Base-by-base conservation (phyloP, 2,888 invertebrate species). In the Pycnomerus fuliginosus region DNA sequence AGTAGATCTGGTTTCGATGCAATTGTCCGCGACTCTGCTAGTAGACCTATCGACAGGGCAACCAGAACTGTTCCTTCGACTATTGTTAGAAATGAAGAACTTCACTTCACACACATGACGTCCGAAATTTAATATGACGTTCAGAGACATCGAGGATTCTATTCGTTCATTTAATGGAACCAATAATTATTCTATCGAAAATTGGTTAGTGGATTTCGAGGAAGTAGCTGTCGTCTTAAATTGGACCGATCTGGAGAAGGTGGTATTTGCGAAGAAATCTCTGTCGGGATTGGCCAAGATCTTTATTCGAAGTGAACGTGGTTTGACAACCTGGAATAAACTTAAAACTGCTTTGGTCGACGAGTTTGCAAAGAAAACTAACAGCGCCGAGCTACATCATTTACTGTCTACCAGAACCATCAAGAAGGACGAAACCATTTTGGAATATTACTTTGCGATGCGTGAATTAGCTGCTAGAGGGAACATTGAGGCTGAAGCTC, bases 381-480 rank as follows among this genome's bases (percentile, higher is more conserved):
- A 35, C 29, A 58, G 52, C 51, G 52, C 49, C 10, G 24, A 52
- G 13, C 10, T 55, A 2, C 56, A 56, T 36, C 49, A 58, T 25
- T 25, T 51, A 23, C 29, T 59, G 12, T 44, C 50, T 15, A 32
- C 48, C 8, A 38, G 62, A n/a, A 66, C 59, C 23, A 70, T 65
- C 52, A 52, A 57, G 11, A 52, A 42, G 11, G 55, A 61, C 8
- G 68, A 71, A 47, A 61, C 61, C 1, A 54, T 58, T 4, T 65
- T 65, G 42, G 65, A 71, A 37, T 72, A 69, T 48, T 61, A 65
- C 10, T 43, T 68, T 2, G 35, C 31, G 7, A 71, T 70, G 67
- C 62, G 62, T 42, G 68, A 71, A 48, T 44, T 69, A n/a, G 69
- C 64, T 12, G 50, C 58, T 3, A 58, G 65, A 31, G 68, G 58